phyloP scores from a whole-genome alignment of 2,888 invertebrate genomes.

The Cephonodes hylas region DNA sequence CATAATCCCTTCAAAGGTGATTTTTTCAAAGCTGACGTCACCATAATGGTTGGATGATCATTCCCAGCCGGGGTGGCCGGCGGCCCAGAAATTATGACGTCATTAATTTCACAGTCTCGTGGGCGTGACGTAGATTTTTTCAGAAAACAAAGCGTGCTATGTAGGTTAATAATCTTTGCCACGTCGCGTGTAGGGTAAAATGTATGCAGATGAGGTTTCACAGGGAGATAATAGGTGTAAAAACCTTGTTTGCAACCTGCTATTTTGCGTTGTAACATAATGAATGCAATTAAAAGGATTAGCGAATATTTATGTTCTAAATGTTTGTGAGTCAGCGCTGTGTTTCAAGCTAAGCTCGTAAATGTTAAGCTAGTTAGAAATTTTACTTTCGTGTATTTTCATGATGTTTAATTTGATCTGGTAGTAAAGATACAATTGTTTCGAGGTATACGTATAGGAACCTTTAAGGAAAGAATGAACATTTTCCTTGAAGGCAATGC shows the following conservation, averaged over 20 bases:
- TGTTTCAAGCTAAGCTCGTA: no score
- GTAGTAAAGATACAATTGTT: no score
- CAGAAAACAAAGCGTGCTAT: constrained; percentile 30
- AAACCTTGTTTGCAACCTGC: background rate
- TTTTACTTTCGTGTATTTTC: no score
- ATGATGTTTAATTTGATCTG: no score
- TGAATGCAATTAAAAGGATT: background rate
- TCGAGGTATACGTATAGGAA: no score
- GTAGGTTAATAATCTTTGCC: constrained; percentile 26
- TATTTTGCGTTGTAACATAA: background rate
- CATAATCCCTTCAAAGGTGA: constrained; percentile 25
- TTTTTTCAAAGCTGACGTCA: constrained; percentile 34
- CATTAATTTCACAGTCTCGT: constrained; percentile 63
- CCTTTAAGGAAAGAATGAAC: no score
- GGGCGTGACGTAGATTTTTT: constrained; percentile 25
- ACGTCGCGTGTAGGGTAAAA: constrained; percentile 15
- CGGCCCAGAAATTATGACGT: constrained; percentile 72
- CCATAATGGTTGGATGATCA: constrained; percentile 39
- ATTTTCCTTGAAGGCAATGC: no score
- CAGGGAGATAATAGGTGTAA: background rate
- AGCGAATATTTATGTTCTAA: background rate
- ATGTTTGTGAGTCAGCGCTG: background rate
- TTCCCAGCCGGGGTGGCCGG: constrained; percentile 54
- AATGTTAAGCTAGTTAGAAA: no score
- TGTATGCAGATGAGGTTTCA: background rate